Conservation (phyloP, 2,113 vertebrate species). For the Microtus oregoni region DNA sequence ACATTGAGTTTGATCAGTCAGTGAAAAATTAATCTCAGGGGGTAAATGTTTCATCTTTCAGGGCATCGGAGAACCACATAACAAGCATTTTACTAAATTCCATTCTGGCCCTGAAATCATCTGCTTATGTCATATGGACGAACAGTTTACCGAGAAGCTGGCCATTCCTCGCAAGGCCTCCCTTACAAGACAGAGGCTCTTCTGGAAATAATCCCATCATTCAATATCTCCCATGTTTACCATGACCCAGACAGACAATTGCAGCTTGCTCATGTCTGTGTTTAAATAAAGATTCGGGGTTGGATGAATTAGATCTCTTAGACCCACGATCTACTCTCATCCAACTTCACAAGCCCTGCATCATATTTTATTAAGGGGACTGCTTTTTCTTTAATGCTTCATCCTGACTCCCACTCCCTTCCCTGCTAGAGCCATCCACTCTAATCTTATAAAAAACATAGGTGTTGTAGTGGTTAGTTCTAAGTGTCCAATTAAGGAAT, state of each 20-base stretch:
- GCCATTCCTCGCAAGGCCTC: not conserved
- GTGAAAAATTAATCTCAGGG: conserved; percentile 80
- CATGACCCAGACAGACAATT: conserved; percentile 11
- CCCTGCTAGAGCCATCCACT: not conserved
- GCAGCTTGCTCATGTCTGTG: not conserved
- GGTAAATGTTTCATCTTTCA: conserved; percentile 75
- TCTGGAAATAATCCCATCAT: not conserved
- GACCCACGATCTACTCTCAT: not conserved
- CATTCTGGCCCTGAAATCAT: conserved; percentile 47
- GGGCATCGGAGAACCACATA: conserved; percentile 62
- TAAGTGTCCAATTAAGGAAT: not conserved
- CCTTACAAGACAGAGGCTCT: not conserved
- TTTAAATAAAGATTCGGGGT: conserved; percentile 22
- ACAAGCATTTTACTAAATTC: conserved; percentile 70
- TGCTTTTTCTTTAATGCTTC: conserved; percentile 36
- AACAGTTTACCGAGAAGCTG: not conserved
- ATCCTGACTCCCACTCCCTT: not conserved
- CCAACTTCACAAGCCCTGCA: not conserved
- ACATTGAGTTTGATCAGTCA: conserved; percentile 77
- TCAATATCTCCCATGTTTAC: not conserved
- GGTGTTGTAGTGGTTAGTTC: not conserved
- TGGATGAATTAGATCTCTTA: conserved; percentile 12
- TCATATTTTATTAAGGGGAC: conserved; percentile 47
- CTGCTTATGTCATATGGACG: conserved; percentile 6
- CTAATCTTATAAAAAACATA: conserved; percentile 35